Evolutionary conservation across 2,888 invertebrate genomes (phyloP).

Genomic region (Dasypolia templi): DNA sequence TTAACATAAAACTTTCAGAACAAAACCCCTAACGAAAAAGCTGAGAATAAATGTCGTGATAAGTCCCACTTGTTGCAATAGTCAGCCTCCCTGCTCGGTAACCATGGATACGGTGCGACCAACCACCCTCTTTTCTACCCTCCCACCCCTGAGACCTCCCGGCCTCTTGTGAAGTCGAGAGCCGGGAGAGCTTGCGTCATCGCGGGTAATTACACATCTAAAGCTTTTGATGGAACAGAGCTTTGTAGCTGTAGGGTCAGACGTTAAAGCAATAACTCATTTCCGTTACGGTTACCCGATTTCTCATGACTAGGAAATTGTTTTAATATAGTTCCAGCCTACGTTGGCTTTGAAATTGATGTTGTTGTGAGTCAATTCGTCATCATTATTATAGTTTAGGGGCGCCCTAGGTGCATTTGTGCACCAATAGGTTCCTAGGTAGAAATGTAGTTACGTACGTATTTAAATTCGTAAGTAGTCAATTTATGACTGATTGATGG

Average conservation of each 20-base stretch:
- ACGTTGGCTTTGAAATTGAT: slow-evolving; percentile 20
- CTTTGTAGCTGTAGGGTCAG: slow-evolving; percentile 76
- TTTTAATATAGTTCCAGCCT: slow-evolving; percentile 23
- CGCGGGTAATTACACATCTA: slow-evolving; percentile 87
- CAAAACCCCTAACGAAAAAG: slow-evolving; percentile 41
- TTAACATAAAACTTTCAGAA: slow-evolving; percentile 27
- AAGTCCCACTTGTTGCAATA: slow-evolving; percentile 84
- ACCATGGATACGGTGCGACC: slow-evolving; percentile 79
- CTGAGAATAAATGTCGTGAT: slow-evolving; percentile 63
- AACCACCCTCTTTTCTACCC: slow-evolving; percentile 61
- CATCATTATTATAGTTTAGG: background rate
- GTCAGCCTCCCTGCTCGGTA: slow-evolving; percentile 73
- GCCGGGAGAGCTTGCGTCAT: slow-evolving; percentile 80
- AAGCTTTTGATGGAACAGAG: slow-evolving; percentile 83
- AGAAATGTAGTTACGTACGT: background rate
- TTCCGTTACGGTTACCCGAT: slow-evolving; percentile 67
- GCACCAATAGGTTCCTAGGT: background rate
- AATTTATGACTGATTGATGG: background rate
- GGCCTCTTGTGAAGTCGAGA: slow-evolving; percentile 80
- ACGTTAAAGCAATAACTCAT: slow-evolving; percentile 72
- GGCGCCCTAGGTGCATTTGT: background rate
- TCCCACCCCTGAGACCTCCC: slow-evolving; percentile 52
- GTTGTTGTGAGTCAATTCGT: background rate
- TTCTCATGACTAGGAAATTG: slow-evolving; percentile 69
- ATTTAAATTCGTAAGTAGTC: background rate